phyloP scores from a whole-genome alignment of 2,113 vertebrate genomes.

The Formicarius rufipectus region DNA sequence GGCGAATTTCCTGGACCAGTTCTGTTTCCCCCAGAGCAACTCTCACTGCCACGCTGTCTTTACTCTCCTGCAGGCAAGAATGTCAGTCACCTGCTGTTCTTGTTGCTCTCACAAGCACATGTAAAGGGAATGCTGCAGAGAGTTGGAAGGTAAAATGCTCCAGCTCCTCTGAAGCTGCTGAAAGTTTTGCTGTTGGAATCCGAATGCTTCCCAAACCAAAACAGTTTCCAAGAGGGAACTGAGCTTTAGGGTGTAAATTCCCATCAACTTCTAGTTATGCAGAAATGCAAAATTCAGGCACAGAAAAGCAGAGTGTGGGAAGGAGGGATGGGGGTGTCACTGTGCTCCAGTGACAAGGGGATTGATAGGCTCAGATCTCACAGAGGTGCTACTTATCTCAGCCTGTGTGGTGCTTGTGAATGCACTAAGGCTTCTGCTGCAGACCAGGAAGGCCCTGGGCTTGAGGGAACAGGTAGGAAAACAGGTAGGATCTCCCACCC shows the following conservation, averaged over 20 bases:
- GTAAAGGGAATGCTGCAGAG: background rate
- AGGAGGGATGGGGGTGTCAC: background rate
- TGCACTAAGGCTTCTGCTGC: background rate
- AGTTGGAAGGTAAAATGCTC: background rate
- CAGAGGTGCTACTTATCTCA: background rate
- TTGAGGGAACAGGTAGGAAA: background rate
- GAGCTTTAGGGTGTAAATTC: background rate
- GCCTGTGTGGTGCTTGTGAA: accelerated
- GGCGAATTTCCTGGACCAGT: conserved; percentile 92
- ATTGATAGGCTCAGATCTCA: background rate
- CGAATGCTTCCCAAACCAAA: background rate
- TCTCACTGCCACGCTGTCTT: conserved; percentile 91
- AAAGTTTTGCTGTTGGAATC: background rate
- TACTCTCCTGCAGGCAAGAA: conserved; percentile 80
- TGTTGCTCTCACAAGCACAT: background rate
- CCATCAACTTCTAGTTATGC: background rate
- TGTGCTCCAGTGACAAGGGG: background rate
- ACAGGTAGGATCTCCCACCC: background rate
- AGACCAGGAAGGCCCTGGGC: background rate
- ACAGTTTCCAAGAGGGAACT: background rate
- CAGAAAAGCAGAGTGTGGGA: background rate
- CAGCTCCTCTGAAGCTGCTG: background rate
- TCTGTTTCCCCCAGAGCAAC: conserved; percentile 96
- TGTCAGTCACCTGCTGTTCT: background rate
- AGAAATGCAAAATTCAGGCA: background rate